Conservation (phyloP, 2,888 invertebrate genomes). For the Drepanosiphum platanoidis region DNA sequence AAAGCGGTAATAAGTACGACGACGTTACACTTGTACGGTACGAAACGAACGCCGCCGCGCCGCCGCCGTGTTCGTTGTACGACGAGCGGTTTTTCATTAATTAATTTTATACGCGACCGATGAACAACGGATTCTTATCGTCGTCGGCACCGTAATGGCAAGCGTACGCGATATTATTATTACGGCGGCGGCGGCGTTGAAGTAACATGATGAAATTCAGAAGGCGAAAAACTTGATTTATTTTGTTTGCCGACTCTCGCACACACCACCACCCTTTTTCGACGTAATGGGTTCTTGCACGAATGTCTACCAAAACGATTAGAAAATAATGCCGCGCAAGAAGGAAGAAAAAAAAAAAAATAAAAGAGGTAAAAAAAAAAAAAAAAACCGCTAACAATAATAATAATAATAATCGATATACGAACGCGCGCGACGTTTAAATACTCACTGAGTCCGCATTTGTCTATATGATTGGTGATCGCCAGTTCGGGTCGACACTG, state of each 20-base stretch:
- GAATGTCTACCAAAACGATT: conserved; percentile 19
- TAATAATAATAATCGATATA: conserved; percentile 11
- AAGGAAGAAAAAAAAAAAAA: neutral
- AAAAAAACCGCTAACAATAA: neutral
- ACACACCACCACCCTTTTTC: too few relatives aligned
- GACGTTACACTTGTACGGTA: too few relatives aligned
- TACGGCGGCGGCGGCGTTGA: neutral
- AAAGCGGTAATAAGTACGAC: too few relatives aligned
- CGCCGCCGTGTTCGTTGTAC: too few relatives aligned
- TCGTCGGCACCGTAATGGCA: too few relatives aligned
- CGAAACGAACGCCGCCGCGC: too few relatives aligned
- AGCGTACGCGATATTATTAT: neutral
- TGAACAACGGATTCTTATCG: conserved; percentile 4
- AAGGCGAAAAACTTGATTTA: neutral
- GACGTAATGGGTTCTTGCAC: conserved; percentile 8
- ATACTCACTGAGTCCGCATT: conserved; percentile 82
- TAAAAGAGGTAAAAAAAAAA: neutral
- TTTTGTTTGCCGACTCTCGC: neutral
- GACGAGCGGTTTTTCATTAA: too few relatives aligned
- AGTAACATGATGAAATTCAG: neutral
- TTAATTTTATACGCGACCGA: neutral
- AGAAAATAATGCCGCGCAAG: conserved; percentile 6
- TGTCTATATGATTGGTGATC: conserved; percentile 84
- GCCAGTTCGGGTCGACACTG: conserved; percentile 78
- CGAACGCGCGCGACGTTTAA: neutral